Evolutionary conservation across 2,113 vertebrate species (phyloP).

Genomic region (Numida meleagris): DNA sequence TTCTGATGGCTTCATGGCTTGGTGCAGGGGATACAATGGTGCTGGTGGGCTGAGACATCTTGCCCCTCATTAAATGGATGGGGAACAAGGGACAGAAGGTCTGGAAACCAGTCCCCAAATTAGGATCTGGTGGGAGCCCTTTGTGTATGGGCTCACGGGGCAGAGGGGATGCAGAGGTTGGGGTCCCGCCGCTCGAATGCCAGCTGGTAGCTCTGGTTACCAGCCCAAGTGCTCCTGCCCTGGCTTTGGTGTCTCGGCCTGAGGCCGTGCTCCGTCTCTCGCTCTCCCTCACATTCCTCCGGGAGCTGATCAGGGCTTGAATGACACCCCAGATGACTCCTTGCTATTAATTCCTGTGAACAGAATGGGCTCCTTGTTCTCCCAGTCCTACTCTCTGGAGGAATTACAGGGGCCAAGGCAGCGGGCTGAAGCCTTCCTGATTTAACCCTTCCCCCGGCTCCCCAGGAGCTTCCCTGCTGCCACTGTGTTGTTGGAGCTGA

Average conservation of each 20-base stretch:
- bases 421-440: constrained; percentile 72
- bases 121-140: not conserved
- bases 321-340: constrained; percentile 84
- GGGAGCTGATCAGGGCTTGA: constrained; percentile 83
- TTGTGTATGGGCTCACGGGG: not conserved
- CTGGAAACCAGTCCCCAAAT: not conserved
- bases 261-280: constrained; percentile 36
- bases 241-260: constrained; percentile 65
- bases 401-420: constrained; percentile 78
- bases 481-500: not conserved
- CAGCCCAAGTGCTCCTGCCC: constrained; percentile 39
- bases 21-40: not conserved
- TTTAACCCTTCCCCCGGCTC: constrained; percentile 79
- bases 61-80: rapidly evolving
- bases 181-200: not conserved
- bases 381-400: constrained; percentile 76
- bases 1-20: not conserved
- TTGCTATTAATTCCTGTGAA: constrained; percentile 85
- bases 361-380: constrained; percentile 86
- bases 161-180: not conserved
- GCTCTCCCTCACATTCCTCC: constrained; percentile 75
- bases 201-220: constrained; percentile 11
- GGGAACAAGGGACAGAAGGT: not conserved
- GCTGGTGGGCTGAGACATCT: not conserved
- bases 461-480: not conserved